Evolutionary conservation across 2,113 vertebrate genomes (phyloP).

Genomic region (Falco punctatus): DNA sequence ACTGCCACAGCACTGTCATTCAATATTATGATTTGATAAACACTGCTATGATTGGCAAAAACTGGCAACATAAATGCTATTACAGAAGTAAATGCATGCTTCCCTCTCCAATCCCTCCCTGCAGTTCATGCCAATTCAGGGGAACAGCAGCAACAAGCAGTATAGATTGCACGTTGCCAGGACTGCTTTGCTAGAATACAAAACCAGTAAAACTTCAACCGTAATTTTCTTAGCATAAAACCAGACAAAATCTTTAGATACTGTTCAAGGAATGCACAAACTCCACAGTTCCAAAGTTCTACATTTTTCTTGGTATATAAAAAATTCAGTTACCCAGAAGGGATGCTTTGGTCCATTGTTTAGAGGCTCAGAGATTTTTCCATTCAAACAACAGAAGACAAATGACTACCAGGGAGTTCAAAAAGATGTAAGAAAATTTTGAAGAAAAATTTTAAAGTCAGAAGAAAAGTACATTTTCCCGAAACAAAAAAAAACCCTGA

Average conservation of each 20-base stretch:
- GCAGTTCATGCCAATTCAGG: neutral
- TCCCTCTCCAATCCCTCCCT: neutral
- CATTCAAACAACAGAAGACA: constrained; percentile 25
- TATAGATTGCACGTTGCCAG: rapidly evolving
- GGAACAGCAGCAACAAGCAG: neutral
- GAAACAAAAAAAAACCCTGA: neutral
- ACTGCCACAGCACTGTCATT: neutral
- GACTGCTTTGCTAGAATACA: neutral
- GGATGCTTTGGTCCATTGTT: constrained; percentile 33
- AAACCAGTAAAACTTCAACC: neutral
- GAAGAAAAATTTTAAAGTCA: neutral
- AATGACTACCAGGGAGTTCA: neutral
- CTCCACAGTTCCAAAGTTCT: neutral
- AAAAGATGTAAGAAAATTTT: neutral
- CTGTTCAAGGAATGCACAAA: neutral
- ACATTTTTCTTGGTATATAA: neutral
- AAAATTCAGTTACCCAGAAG: constrained; percentile 5
- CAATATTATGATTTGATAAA: neutral
- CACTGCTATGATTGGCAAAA: neutral
- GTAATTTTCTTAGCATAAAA: neutral
- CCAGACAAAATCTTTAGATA: neutral
- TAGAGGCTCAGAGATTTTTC: neutral
- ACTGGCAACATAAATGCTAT: neutral
- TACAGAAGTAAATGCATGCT: neutral
- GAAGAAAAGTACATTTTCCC: neutral